phyloP scores from a whole-genome alignment of 30 jellyfish, hydroid and myxozoan genomes.

The Aurelia sp. region DNA sequence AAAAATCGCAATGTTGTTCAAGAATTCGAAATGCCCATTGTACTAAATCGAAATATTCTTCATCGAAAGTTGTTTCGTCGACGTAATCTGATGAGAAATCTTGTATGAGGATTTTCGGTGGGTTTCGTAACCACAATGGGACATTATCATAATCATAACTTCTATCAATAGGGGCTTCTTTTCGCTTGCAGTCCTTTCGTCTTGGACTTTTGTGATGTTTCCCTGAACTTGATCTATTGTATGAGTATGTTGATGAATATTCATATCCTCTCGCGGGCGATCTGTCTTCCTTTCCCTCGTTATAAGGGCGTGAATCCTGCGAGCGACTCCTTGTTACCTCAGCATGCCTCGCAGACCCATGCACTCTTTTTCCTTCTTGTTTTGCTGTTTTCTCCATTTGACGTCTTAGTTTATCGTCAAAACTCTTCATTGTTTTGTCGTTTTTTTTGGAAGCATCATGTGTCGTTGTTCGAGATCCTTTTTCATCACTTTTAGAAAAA shows the following conservation, averaged over 20 bases:
- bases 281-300: conserved; percentile 32
- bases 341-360: conserved; percentile 12
- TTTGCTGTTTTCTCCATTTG: not conserved
- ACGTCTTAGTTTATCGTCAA: not conserved
- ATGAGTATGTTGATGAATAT: conserved; percentile 6
- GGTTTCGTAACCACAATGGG: conserved; percentile 54
- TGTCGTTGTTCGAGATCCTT: not conserved
- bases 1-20: conserved; percentile 42
- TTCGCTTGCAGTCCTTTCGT: conserved; percentile 33
- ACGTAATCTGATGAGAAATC: conserved; percentile 72
- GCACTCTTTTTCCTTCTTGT: not conserved
- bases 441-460: not conserved
- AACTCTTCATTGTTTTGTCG: not conserved
- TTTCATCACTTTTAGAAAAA: not conserved
- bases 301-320: conserved; percentile 5
- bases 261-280: conserved; percentile 3
- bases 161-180: conserved; percentile 23
- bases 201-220: conserved; percentile 26
- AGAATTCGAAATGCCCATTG: conserved; percentile 77
- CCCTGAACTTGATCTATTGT: conserved; percentile 8
- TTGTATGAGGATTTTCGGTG: conserved; percentile 67
- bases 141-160: conserved; percentile 35
- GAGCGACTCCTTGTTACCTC: conserved; percentile 40
- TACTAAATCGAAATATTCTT: conserved; percentile 65
- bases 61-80: conserved; percentile 66